Evolutionary conservation across 2,888 invertebrate species (phyloP).

Genomic region (Polia nebulosa): DNA sequence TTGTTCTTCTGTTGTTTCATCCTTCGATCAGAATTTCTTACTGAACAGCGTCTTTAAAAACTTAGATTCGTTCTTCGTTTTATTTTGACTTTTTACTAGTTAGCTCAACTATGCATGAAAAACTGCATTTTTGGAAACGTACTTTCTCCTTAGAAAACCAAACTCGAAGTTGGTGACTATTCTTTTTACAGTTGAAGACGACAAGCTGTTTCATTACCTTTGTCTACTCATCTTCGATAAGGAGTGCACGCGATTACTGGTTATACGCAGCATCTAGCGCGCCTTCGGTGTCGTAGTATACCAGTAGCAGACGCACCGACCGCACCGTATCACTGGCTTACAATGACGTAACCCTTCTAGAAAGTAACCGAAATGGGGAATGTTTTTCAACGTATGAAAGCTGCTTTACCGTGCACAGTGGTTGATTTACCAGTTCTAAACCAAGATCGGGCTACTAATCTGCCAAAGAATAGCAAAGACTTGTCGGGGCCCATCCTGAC

Average conservation of each 20-base stretch:
- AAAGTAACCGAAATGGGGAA: background rate
- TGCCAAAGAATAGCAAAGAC: too few relatives aligned
- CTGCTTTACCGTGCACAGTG: background rate
- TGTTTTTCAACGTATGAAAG: too few relatives aligned
- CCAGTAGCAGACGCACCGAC: background rate
- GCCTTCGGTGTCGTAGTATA: background rate
- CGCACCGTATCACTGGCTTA: background rate
- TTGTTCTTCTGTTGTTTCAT: background rate
- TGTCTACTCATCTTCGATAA: background rate
- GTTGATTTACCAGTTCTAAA: background rate
- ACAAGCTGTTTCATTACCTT: background rate
- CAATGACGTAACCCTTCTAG: background rate
- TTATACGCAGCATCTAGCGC: background rate
- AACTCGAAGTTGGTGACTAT: background rate
- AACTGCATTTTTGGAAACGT: background rate
- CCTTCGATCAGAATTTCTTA: background rate
- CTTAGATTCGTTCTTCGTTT: background rate
- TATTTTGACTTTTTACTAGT: background rate
- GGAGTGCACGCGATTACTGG: background rate
- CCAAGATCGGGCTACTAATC: background rate
- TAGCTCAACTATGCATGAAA: background rate
- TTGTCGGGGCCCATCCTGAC: background rate
- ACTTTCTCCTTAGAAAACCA: background rate
- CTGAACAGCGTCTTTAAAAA: background rate
- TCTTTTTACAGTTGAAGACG: conserved; percentile 13